These are phyloP conservation scores for Clamator glandarius DNA, from an alignment of 2,797 vertebrate species.

Conservation along the genomic window DNA sequence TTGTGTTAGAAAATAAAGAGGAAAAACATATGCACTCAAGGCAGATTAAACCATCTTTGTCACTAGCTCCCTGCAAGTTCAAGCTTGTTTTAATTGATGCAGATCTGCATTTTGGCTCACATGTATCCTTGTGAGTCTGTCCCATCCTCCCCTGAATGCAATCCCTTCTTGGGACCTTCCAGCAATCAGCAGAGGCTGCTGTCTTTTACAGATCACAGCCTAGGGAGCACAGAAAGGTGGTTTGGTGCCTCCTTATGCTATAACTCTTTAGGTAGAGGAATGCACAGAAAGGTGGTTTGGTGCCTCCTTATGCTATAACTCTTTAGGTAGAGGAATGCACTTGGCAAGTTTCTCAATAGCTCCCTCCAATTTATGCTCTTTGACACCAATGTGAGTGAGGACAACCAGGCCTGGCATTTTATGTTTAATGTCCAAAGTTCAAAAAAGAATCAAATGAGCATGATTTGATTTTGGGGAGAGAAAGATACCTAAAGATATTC, in stretches of 20 bases:
- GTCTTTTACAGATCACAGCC: background rate
- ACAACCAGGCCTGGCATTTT: background rate
- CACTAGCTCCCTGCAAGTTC: background rate
- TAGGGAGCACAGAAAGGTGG: background rate
- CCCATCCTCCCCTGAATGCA: background rate
- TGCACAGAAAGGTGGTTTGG: too few species aligned
- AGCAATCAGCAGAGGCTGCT: background rate
- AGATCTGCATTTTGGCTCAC: background rate
- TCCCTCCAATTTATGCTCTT: background rate
- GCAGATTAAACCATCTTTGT: background rate
- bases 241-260: background rate
- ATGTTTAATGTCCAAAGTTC: background rate
- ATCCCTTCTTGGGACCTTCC: background rate
- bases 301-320: background rate
- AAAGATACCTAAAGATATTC: background rate
- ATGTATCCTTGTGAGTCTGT: background rate
- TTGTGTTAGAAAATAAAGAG: background rate
- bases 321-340: background rate
- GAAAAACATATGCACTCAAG: background rate
- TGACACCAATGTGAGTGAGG: background rate
- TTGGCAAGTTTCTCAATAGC: background rate
- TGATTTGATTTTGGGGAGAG: background rate
- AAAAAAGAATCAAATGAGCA: conserved; percentile 12
- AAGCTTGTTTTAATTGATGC: background rate
- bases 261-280: too few species aligned